Evolutionary conservation across 2,113 vertebrate species (phyloP), one percentile per base, ranked within the genome.

Genomic region (Rallus limicola): DNA sequence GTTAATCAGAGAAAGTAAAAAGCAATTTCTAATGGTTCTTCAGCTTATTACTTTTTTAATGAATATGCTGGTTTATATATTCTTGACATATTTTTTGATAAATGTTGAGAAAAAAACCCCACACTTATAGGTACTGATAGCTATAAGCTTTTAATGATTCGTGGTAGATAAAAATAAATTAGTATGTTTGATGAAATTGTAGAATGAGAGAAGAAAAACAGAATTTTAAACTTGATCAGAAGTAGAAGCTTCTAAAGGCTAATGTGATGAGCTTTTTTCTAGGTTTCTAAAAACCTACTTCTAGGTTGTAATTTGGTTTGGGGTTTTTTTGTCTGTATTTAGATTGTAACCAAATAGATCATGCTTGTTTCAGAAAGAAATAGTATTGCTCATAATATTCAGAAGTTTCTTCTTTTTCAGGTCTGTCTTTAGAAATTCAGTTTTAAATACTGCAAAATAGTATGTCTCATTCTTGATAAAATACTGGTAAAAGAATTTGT

Each of bases 141-240:
- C 7, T 31, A 34, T 25, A 88, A 15, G 1, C 1, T 71, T 82
- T 82, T 63, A 42, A 28, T 25, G 1, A 36, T 63, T 77, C 15
- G 17, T 4, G 0, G 4, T 12, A 42, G 20, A 8, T 28, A 67
- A 24, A 50, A 52, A 36, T 5, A 65, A 50, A 78, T 18, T 0
- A 44, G 1, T 24, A 33, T 0, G 14, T 86, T 23, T 13, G 3
- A 42, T 65, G 9, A 62, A 77, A 56, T 2, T 19, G 13, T 33
- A 42, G 17, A 68, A 20, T 62, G 33, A 59, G 4, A 59, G 6
- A 56, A 64, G 31, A 48, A 62, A 38, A 56, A 0, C 7, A 69
- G 10, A 56, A 65, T 62, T 69, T 80, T 69, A n/a, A 6, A 31
- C 9, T 80, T 44, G 3, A 58, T 58, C 5, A 75, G 48, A 74